A percentile compares a stretch with the other conserved stretches of the same genome.
Evolutionary conservation across 2,113 vertebrate species (phyloP).

Genomic region (Terrapene triunguis): DNA sequence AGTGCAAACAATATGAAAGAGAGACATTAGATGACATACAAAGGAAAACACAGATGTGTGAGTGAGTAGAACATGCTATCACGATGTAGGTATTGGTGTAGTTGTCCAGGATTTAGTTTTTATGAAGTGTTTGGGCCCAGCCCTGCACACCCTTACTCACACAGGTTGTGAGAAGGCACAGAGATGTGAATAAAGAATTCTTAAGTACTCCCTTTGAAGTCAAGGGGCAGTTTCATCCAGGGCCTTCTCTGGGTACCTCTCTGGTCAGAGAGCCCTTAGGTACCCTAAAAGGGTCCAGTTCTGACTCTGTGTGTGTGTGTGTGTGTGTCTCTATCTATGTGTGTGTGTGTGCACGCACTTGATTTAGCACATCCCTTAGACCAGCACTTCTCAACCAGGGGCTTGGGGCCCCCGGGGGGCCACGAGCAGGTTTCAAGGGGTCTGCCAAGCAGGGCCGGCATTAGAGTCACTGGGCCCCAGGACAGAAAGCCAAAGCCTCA

Average conservation of each 20-base stretch:
- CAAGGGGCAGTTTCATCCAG: background rate
- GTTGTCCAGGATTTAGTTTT: background rate
- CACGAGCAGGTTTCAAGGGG: too few relatives aligned
- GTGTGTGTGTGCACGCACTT: too few relatives aligned
- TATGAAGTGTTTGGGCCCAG: background rate
- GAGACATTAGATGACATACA: background rate
- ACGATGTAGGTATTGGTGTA: fast-evolving
- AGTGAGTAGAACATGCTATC: background rate
- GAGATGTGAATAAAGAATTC: background rate
- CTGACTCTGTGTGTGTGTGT: background rate
- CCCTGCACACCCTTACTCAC: background rate
- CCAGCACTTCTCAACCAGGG: too few relatives aligned
- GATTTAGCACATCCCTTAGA: background rate
- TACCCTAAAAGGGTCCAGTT: fast-evolving
- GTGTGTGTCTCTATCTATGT: too few relatives aligned
- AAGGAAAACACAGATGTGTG: background rate
- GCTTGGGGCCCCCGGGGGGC: too few relatives aligned
- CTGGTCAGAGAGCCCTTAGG: background rate
- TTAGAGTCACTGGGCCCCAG: too few relatives aligned
- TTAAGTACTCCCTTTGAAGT: background rate
- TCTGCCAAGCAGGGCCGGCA: too few relatives aligned
- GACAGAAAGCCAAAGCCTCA: too few relatives aligned
- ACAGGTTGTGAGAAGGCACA: background rate
- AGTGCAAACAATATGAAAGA: background rate
- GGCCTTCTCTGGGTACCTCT: background rate